phyloP scores from a whole-genome alignment of 2,113 vertebrate genomes.

The Rousettus leschenaultii region DNA sequence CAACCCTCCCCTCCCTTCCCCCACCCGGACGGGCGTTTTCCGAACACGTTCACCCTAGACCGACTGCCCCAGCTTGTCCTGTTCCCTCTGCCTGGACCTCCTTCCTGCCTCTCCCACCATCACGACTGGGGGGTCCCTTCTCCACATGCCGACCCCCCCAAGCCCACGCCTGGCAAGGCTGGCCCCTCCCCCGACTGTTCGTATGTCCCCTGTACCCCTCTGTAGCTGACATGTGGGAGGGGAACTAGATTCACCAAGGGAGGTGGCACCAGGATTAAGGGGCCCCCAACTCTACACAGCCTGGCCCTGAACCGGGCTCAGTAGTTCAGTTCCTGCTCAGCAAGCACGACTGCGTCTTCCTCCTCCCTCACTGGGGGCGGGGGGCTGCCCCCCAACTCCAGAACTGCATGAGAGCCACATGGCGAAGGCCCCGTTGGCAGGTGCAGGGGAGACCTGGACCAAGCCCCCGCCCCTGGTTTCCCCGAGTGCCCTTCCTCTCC shows the following conservation, averaged over 20 bases:
- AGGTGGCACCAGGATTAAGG: background rate
- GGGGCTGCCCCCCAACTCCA: background rate
- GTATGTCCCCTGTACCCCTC: fast-evolving
- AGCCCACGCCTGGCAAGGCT: background rate
- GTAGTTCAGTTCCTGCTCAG: background rate
- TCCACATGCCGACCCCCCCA: fast-evolving
- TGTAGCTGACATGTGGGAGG: background rate
- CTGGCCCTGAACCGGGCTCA: background rate
- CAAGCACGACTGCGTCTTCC: background rate
- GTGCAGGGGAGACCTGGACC: fast-evolving
- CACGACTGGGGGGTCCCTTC: background rate
- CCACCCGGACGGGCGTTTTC: background rate
- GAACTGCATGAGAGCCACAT: background rate
- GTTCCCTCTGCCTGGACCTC: background rate
- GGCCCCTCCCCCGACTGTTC: background rate
- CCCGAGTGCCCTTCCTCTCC: background rate
- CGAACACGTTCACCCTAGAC: background rate
- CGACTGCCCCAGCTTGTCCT: background rate
- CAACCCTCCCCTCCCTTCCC: background rate
- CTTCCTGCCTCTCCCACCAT: background rate
- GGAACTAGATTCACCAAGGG: background rate
- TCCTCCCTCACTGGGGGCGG: background rate
- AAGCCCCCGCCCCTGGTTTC: background rate
- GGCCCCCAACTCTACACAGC: background rate
- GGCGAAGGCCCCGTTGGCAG: background rate